Conservation (phyloP, 2,113 vertebrate genomes). For the Ameiurus melas region DNA sequence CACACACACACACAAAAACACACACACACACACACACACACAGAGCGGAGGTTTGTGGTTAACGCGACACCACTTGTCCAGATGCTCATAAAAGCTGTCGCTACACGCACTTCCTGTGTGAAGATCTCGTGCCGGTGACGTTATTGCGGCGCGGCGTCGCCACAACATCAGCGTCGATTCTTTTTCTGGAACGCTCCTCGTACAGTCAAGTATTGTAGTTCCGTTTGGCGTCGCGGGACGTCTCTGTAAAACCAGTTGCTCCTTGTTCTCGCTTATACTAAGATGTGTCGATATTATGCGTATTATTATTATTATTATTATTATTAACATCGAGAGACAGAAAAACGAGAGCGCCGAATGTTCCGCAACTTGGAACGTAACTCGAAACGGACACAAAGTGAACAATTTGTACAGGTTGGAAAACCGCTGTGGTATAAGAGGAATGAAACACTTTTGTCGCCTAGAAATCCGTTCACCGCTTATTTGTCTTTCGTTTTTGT, state of each 20-base stretch:
- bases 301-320: too few species aligned
- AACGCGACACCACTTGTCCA: background rate
- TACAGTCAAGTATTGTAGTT: background rate
- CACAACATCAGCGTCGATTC: background rate
- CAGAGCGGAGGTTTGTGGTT: background rate
- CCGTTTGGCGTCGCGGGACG: background rate
- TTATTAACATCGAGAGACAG: background rate
- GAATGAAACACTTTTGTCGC: background rate
- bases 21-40: background rate
- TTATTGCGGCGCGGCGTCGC: background rate
- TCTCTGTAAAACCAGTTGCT: background rate
- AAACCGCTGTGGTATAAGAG: background rate
- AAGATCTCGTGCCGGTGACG: too few species aligned
- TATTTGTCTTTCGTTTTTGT: slow-evolving; percentile 15
- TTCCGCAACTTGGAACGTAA: background rate
- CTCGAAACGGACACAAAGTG: background rate
- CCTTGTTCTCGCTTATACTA: too few species aligned
- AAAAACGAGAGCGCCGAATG: background rate
- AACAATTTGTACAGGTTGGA: background rate
- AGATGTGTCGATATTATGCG: too few species aligned
- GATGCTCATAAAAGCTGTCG: background rate
- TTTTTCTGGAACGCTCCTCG: background rate
- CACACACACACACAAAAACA: slow-evolving; percentile 24
- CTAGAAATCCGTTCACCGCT: background rate
- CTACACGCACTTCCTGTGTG: background rate